phyloP scores from a whole-genome alignment of 1,140 invertebrate genomes.

The Meteorus sp. region DNA sequence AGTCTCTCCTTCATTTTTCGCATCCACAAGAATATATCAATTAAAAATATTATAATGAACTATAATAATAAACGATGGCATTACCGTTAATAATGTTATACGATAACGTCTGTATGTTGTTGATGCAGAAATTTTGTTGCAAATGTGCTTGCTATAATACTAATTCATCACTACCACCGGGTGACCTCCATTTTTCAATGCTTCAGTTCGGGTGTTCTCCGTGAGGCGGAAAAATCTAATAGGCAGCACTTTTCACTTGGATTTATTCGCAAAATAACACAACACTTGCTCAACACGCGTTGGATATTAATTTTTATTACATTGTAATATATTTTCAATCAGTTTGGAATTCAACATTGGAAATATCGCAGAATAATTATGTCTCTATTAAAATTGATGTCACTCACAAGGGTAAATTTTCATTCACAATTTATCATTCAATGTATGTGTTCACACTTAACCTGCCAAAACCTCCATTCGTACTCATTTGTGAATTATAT shows the following conservation, averaged over 20 bases:
- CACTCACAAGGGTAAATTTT: too few species aligned
- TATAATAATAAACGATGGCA: neutral
- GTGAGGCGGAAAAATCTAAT: conserved; percentile 21
- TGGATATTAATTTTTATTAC: too few species aligned
- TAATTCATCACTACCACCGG: conserved; percentile 24
- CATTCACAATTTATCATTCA: too few species aligned
- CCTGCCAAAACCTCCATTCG: too few species aligned
- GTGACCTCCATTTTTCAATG: conserved; percentile 33
- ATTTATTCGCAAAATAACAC: too few species aligned
- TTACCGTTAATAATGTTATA: conserved; percentile 25
- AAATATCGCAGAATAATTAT: too few species aligned
- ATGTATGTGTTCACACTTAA: too few species aligned
- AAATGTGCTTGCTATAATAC: conserved; percentile 13
- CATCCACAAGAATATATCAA: neutral
- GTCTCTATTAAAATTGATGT: too few species aligned
- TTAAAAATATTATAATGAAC: neutral
- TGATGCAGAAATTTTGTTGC: conserved; percentile 21
- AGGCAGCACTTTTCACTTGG: conserved; percentile 17
- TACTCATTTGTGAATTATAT: too few species aligned
- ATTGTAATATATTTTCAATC: too few species aligned
- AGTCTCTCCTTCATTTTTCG: conserved; percentile 32
- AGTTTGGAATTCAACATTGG: too few species aligned
- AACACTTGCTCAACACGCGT: too few species aligned
- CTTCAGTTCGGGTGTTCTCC: conserved; percentile 27
- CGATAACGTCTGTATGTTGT: conserved; percentile 2